phyloP scores from a whole-genome alignment of 2,888 invertebrate genomes.

The Gisinianus flammeolus region DNA sequence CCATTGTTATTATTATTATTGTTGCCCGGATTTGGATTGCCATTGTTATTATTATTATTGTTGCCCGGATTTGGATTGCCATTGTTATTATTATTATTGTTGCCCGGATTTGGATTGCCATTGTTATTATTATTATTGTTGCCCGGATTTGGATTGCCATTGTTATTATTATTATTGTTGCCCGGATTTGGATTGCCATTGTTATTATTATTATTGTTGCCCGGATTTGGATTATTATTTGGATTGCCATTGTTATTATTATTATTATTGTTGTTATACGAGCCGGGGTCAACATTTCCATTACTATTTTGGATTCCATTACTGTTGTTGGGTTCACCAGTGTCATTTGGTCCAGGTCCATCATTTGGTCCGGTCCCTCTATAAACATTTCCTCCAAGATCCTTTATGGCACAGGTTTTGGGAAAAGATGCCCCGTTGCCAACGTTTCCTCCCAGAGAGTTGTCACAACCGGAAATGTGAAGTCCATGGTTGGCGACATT shows the following conservation, averaged over 20 bases:
- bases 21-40: not conserved
- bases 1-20: not conserved
- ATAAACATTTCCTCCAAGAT: conserved; percentile 42
- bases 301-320: conserved; percentile 30
- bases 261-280: not conserved
- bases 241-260: not conserved
- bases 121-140: not conserved
- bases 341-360: conserved; percentile 47
- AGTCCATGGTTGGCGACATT: conserved; percentile 57
- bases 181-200: not conserved
- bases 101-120: not conserved
- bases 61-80: not conserved
- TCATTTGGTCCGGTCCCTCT: conserved; percentile 56
- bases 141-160: not conserved
- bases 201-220: not conserved
- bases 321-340: not conserved
- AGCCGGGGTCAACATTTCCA: not conserved
- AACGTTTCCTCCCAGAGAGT: conserved; percentile 52
- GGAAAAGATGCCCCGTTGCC: conserved; percentile 55
- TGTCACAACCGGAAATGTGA: conserved; percentile 52
- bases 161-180: not conserved
- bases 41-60: not conserved
- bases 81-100: not conserved
- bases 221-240: not conserved
- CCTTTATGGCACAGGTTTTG: conserved; percentile 45